Evolutionary conservation across 2,113 vertebrate species (phyloP).

Genomic region (Crotalus helleri): DNA sequence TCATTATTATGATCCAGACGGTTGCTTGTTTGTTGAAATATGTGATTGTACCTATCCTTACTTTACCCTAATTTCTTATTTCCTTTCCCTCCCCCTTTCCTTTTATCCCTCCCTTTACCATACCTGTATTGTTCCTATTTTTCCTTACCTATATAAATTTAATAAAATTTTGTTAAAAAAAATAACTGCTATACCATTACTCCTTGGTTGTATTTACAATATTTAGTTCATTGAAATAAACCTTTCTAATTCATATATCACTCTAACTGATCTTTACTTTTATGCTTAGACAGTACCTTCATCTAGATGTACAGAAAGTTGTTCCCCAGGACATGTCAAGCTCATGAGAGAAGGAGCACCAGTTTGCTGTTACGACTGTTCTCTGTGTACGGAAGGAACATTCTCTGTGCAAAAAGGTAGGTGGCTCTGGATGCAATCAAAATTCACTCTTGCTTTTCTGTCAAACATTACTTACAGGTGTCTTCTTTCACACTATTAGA

Average conservation of each 20-base stretch:
- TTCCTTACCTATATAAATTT: too few relatives aligned
- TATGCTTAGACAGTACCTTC: neutral
- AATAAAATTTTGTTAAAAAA: too few relatives aligned
- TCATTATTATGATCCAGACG: too few relatives aligned
- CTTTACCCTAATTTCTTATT: too few relatives aligned
- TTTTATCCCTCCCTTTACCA: too few relatives aligned
- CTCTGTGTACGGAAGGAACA: neutral
- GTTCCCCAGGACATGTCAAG: neutral
- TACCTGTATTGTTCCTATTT: too few relatives aligned
- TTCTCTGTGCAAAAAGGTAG: neutral
- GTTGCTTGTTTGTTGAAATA: too few relatives aligned
- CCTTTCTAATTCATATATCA: neutral
- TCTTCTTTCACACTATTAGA: neutral
- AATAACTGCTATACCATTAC: too few relatives aligned
- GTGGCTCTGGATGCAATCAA: neutral
- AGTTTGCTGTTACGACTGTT: neutral
- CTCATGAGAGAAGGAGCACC: neutral
- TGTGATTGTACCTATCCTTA: too few relatives aligned
- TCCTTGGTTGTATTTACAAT: too few relatives aligned
- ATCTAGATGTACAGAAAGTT: neutral
- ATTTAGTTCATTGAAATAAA: too few relatives aligned
- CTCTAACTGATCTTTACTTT: neutral
- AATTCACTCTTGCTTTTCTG: neutral
- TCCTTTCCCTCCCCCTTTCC: too few relatives aligned
- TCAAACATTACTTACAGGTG: neutral